Percentiles rank a stretch among this genome's conserved stretches.
These are phyloP conservation scores for Alectura lathami DNA, from an alignment of 2,113 vertebrate species.

Conservation along the genomic window DNA sequence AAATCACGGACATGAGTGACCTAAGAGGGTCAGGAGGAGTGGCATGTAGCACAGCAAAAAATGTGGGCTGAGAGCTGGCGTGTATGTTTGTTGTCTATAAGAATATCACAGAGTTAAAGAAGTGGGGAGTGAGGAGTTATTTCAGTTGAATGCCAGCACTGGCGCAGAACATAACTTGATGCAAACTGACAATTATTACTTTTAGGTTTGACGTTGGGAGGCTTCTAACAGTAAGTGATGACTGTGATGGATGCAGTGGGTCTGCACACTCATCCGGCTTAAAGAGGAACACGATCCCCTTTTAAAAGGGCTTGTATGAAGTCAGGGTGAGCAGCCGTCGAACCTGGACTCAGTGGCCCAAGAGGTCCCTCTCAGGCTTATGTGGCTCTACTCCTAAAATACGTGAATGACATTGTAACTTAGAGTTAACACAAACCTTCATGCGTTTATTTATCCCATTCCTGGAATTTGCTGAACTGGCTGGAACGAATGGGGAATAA, in stretches of 20 bases:
- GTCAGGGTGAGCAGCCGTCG: neutral
- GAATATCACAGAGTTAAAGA: neutral
- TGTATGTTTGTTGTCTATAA: neutral
- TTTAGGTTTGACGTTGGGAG: constrained; percentile 2
- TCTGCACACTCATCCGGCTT: neutral
- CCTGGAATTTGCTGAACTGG: constrained; percentile 25
- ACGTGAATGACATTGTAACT: neutral
- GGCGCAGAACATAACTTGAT: neutral
- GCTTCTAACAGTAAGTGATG: neutral
- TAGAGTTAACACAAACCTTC: constrained; percentile 37
- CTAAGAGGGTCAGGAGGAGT: neutral
- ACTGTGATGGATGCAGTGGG: neutral
- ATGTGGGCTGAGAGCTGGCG: neutral
- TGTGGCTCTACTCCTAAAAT: neutral
- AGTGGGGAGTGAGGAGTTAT: neutral
- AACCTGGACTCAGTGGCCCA: neutral
- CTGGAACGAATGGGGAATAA: constrained; percentile 14
- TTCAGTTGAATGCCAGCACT: constrained; percentile 5
- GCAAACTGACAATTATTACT: constrained; percentile 27
- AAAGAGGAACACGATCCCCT: neutral
- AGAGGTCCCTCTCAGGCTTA: neutral
- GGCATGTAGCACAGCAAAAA: neutral
- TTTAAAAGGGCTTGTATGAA: neutral
- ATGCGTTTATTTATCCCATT: constrained; percentile 11
- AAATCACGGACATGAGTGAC: neutral